phyloP scores from a whole-genome alignment of 2,888 invertebrate genomes.

The Ochropleura leucogaster region DNA sequence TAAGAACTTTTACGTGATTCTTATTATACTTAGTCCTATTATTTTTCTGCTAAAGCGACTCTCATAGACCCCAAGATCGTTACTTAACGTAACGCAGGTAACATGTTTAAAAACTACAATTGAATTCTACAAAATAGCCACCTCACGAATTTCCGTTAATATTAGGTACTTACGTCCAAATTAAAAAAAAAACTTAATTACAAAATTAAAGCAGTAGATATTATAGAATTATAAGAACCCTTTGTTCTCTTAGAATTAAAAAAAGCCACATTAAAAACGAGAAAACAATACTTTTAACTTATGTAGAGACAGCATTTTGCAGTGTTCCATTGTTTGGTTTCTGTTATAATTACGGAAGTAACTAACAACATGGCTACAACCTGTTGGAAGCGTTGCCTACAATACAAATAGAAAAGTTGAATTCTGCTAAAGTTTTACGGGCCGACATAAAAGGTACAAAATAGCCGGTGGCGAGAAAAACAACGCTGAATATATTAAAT shows the following conservation, averaged over 20 bases:
- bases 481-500: slow-evolving; percentile 43
- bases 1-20: no score
- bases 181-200: slow-evolving; percentile 2
- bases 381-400: slow-evolving; percentile 58
- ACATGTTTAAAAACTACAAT: neutral
- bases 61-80: no score
- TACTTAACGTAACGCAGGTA: no score
- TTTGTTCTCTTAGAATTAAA: slow-evolving; percentile 54
- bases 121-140: no score
- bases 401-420: slow-evolving; percentile 60
- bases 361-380: slow-evolving; percentile 64
- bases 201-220: neutral
- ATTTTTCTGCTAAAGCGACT: no score
- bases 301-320: slow-evolving; percentile 58
- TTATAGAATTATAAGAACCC: slow-evolving; percentile 37
- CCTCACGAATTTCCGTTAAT: neutral
- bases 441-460: slow-evolving; percentile 47
- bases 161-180: neutral
- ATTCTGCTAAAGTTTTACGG: slow-evolving; percentile 50
- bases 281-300: slow-evolving; percentile 54
- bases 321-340: slow-evolving; percentile 61
- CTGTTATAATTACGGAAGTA: slow-evolving; percentile 65
- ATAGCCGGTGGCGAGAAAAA: slow-evolving; percentile 47
- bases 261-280: slow-evolving; percentile 53
- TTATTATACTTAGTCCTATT: no score